These are phyloP conservation scores for Carapus acus DNA, from an alignment of 2,797 vertebrate genomes.

Conservation along the genomic window DNA sequence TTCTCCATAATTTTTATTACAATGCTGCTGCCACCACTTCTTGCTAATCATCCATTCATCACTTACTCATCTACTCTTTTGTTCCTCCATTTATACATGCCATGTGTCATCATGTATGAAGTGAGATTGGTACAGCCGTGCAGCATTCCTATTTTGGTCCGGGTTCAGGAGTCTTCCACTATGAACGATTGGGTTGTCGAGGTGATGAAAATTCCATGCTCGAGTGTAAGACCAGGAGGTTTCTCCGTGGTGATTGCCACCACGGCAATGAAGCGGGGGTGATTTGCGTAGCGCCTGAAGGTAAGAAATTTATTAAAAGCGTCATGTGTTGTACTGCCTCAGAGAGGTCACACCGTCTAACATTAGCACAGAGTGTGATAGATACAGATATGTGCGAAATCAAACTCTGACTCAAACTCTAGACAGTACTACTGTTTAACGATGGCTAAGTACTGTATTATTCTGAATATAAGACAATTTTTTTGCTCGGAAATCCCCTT, in stretches of 20 bases:
- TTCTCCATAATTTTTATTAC: too few species aligned
- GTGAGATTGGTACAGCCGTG: slow-evolving; percentile 77
- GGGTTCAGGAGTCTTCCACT: slow-evolving; percentile 69
- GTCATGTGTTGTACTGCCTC: too few species aligned
- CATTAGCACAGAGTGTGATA: too few species aligned
- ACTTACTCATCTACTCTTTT: not conserved
- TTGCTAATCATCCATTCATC: too few species aligned
- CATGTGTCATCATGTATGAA: slow-evolving; percentile 41
- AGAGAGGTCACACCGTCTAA: too few species aligned
- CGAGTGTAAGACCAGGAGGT: slow-evolving; percentile 70
- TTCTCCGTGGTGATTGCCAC: slow-evolving; percentile 65
- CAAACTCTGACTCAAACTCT: too few species aligned
- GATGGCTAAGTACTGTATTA: too few species aligned
- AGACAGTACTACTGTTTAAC: too few species aligned
- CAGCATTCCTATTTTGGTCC: slow-evolving; percentile 64
- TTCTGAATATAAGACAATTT: too few species aligned
- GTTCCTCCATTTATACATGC: slow-evolving; percentile 1
- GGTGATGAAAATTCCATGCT: slow-evolving; percentile 77
- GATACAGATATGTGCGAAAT: too few species aligned
- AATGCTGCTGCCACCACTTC: too few species aligned
- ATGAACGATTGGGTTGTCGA: slow-evolving; percentile 76
- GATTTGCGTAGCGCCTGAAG: slow-evolving; percentile 75
- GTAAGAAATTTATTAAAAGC: slow-evolving; percentile 67
- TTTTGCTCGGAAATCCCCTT: too few species aligned
- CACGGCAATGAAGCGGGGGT: slow-evolving; percentile 71